These are phyloP conservation scores for Noctuana brunneofusca DNA, from an alignment of 2,888 invertebrate genomes.

Conservation along the genomic window DNA sequence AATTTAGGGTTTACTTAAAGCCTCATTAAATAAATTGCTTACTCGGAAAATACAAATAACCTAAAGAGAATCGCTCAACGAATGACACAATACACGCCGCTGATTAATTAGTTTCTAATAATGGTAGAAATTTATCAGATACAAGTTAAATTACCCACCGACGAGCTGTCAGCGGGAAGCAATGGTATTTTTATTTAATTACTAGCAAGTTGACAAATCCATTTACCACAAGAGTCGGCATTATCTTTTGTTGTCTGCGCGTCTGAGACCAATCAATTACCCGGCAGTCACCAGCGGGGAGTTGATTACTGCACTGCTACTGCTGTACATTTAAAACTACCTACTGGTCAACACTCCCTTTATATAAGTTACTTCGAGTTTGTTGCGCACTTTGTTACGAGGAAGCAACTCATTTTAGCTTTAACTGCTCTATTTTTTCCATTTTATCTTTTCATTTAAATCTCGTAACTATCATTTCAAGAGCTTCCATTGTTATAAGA, in stretches of 20 bases:
- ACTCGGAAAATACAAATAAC: background rate
- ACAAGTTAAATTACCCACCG: conserved; percentile 41
- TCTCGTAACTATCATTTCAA: background rate
- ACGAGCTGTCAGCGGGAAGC: conserved; percentile 49
- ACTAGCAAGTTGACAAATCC: conserved; percentile 77
- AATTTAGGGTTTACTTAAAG: no score
- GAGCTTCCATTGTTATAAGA: background rate
- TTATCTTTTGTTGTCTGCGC: conserved; percentile 78
- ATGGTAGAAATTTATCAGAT: conserved; percentile 51
- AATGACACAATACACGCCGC: background rate
- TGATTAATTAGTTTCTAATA: conserved; percentile 37
- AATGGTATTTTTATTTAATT: conserved; percentile 76
- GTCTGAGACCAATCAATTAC: conserved; percentile 78
- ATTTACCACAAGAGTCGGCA: conserved; percentile 65
- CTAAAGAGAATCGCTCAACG: background rate
- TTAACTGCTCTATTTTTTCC: conserved; percentile 9
- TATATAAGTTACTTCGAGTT: conserved; percentile 28
- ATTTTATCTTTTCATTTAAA: conserved; percentile 1
- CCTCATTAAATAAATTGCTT: background rate
- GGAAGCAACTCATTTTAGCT: conserved; percentile 9
- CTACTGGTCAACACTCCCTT: conserved; percentile 36
- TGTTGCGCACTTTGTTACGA: conserved; percentile 16
- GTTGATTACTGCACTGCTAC: conserved; percentile 65
- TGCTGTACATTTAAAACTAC: conserved; percentile 53
- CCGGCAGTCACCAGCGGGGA: conserved; percentile 58